Evolutionary conservation across 2,797 vertebrate genomes (phyloP).

Genomic region (Acanthornis magna): DNA sequence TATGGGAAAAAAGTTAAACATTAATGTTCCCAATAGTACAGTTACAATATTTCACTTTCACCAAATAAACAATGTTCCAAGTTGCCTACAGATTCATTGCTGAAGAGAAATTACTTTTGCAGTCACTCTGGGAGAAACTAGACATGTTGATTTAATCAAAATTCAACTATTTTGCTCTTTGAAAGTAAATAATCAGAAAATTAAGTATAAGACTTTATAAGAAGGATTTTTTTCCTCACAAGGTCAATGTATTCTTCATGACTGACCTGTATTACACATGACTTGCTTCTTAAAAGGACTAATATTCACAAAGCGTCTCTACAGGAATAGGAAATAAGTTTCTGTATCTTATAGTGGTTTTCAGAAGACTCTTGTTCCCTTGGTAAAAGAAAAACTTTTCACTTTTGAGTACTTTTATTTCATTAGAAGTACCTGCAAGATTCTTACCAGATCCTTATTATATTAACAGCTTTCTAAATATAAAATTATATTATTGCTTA

Average conservation of each 20-base stretch:
- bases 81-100: neutral
- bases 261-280: neutral
- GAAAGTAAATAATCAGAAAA: neutral
- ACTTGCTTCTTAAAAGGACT: neutral
- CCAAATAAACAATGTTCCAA: conserved; percentile 11
- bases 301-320: neutral
- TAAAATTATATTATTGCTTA: neutral
- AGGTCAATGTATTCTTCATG: neutral
- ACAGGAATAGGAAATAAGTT: neutral
- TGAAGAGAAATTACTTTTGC: conserved; percentile 19
- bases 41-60: conserved; percentile 42
- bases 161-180: neutral
- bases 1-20: conserved; percentile 48
- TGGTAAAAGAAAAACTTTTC: neutral
- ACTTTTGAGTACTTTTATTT: neutral
- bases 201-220: neutral
- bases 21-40: conserved; percentile 1
- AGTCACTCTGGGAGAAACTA: neutral
- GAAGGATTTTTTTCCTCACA: neutral
- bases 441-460: neutral
- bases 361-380: neutral
- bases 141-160: neutral
- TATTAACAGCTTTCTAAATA: neutral
- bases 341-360: neutral
- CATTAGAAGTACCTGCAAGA: neutral